Evolutionary conservation across 2,797 vertebrate species (phyloP).

Genomic region (Somateria mollissima): DNA sequence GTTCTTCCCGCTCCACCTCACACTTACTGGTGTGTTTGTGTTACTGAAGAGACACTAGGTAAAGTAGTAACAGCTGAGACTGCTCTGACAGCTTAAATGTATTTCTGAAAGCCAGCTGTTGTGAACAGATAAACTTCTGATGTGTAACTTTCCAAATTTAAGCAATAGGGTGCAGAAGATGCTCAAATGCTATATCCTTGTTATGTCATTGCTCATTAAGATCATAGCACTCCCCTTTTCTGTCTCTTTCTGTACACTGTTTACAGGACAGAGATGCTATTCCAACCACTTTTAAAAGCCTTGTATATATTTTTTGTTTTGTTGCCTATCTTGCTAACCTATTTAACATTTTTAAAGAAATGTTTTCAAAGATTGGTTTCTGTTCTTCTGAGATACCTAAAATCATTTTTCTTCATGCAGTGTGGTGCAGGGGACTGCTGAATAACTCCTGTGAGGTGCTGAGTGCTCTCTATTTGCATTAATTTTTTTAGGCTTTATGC

Average conservation of each 20-base stretch:
- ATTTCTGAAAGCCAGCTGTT: neutral
- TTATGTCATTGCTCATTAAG: neutral
- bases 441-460: neutral
- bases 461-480: neutral
- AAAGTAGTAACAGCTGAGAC: neutral
- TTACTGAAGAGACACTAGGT: neutral
- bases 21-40: neutral
- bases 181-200: fast-evolving
- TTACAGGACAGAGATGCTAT: neutral
- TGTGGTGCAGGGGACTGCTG: neutral
- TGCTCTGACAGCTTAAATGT: neutral
- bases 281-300: neutral
- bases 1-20: neutral
- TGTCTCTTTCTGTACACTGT: fast-evolving
- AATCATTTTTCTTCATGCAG: neutral
- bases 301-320: neutral
- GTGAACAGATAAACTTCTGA: neutral
- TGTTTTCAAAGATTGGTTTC: neutral
- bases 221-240: neutral
- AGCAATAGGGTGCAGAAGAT: neutral
- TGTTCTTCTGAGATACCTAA: neutral
- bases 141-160: neutral
- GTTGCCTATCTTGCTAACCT: neutral
- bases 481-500: neutral
- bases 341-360: neutral